Base-by-base conservation (phyloP, 2,113 vertebrate genomes). In the Petaurus breviceps region DNA sequence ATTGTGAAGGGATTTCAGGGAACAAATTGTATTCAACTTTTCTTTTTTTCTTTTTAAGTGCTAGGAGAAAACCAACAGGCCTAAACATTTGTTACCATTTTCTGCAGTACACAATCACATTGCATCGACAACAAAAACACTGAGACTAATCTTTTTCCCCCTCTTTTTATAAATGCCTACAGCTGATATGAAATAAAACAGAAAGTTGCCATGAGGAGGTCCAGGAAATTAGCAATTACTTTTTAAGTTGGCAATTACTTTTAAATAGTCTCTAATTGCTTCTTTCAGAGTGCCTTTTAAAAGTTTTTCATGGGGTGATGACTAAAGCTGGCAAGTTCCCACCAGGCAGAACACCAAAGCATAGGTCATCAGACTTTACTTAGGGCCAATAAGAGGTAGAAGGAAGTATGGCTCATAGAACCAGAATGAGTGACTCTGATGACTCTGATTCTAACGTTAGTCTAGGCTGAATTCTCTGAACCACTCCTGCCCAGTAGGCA, bases 231-330 rank as follows among this genome's bases (percentile, higher is more conserved):
- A 2, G 28, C 14, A 96, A 94, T 93, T 93, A 55, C 77, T 97
- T 96, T 95, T 97, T 23, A 96, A 94, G 94, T 97, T 93, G 92
- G 25, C n/a, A 95, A 90, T 95, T 90, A 95, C 96, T 96, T 97
- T 89, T 90, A 97, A 97, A 92, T 91, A 93, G 28, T 31, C 22
- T 94, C 61, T 96, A 89, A 98, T 97, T 96, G 93, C n/a, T 94
- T 95, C 96, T 93, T 84, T 94, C 95, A 95, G 96, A 96, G 90
- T 91, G 84, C n/a, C 57, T 68, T 93, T 94, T 93, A 96, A 92
- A 96, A 94, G 92, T 50, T 94, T 97, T 97, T 97, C 95, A 94
- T 11, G 91, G 92, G 91, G 46, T 91, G 77, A 90, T 96, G 91
- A 53, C 94, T 96, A 96, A 97, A 23, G 52, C 16, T n/a, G 8